These are phyloP conservation scores for Drosophila obscura DNA, from an alignment of 1,140 invertebrate species.

Conservation along the genomic window DNA sequence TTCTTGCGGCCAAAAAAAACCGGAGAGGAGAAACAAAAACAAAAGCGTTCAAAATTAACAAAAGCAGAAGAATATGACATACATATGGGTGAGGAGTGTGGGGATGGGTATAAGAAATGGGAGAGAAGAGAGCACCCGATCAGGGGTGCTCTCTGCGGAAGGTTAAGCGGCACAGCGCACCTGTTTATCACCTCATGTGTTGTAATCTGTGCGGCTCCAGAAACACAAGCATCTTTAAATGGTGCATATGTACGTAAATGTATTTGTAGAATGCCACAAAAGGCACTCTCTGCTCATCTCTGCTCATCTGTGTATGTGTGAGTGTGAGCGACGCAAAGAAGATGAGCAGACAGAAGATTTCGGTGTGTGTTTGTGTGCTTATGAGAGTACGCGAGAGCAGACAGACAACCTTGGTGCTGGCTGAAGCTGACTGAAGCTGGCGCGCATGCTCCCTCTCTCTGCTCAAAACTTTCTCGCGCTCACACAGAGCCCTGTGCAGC, in stretches of 20 bases:
- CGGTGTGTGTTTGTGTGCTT: constrained; percentile 7
- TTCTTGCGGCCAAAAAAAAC: constrained; percentile 64
- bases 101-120: not conserved
- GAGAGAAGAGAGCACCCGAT: not conserved
- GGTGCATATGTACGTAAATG: constrained; percentile 7
- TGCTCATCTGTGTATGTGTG: constrained; percentile 14
- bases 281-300: constrained; percentile 2
- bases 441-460: constrained; percentile 41
- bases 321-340: constrained; percentile 20
- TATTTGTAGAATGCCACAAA: not conserved
- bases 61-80: constrained; percentile 66
- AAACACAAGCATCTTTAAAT: constrained; percentile 27
- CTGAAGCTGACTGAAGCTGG: not conserved
- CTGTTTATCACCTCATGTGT: constrained; percentile 80
- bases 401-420: constrained; percentile 69
- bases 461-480: constrained; percentile 70
- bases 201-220: constrained; percentile 75
- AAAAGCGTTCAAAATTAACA: constrained; percentile 71
- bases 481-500: constrained; percentile 39
- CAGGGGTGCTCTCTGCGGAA: constrained; percentile 7
- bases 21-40: constrained; percentile 48
- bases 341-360: constrained; percentile 44
- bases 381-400: constrained; percentile 29
- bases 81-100: constrained; percentile 11
- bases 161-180: constrained; percentile 62